A percentile compares a stretch with the other conserved stretches of the same genome.
Conservation (phyloP, 2,797 vertebrate species). For the Mus spretus region DNA sequence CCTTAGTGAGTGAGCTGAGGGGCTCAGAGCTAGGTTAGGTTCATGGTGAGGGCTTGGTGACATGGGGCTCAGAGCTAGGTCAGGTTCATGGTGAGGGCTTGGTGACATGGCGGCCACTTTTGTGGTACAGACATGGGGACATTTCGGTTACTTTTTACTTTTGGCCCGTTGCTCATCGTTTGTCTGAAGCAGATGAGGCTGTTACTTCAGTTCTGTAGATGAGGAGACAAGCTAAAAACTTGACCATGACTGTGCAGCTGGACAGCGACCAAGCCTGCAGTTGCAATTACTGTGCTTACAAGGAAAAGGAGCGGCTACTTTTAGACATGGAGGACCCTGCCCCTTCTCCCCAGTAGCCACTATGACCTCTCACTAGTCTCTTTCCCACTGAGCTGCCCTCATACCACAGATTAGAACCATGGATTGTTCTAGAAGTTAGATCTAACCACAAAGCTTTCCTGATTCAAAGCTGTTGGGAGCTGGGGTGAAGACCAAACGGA, state of each 20-base stretch:
- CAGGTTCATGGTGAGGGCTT: neutral
- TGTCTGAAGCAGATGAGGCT: neutral
- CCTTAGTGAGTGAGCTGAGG: neutral
- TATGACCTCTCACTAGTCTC: fast-evolving
- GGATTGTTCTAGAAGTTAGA: neutral
- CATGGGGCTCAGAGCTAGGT: fast-evolving
- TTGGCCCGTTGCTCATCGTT: neutral
- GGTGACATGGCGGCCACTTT: fast-evolving
- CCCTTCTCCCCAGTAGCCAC: fast-evolving
- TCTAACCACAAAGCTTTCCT: neutral
- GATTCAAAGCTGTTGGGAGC: neutral
- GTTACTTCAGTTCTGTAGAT: neutral
- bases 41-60: fast-evolving
- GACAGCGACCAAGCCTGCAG: neutral
- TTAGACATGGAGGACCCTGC: fast-evolving
- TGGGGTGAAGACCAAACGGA: neutral
- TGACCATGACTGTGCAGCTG: neutral
- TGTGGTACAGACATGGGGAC: neutral
- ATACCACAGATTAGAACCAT: neutral
- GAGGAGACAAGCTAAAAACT: neutral
- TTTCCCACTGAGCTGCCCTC: neutral
- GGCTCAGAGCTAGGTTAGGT: fast-evolving
- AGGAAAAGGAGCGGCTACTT: neutral
- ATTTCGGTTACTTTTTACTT: neutral
- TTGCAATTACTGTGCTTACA: neutral